Evolutionary conservation across 2,888 invertebrate species (phyloP), one percentile per base, ranked within the genome.

Genomic region (Cantharis lateralis): DNA sequence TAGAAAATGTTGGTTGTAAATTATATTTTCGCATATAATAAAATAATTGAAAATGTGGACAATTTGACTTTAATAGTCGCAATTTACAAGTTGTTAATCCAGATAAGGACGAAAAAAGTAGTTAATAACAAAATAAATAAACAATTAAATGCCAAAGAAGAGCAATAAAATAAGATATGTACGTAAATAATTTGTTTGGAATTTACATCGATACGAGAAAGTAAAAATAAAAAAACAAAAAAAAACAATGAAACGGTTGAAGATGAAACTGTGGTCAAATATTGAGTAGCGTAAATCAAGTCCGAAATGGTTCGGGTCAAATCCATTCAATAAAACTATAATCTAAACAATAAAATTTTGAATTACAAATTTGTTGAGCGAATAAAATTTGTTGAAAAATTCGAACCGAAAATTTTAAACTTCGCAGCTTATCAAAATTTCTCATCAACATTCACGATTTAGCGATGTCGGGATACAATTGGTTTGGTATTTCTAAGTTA

Each of bases 321-420:
- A 85, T 85, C 78, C 76, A 76, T 74, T 83, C 84, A 83, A 84
- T 84, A 85, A 84, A 84, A 85, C 83, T 81, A 85, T 85, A 87
- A 85, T 85, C 85, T 85, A 85, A 83, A 87, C 87, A 88, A 87
- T 87, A 87, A 88, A 85, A 84, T 85, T 88, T 87, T 85, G 87
- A 86, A 87, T 87, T 87, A 87, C 87, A 87, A 87, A 87, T 87
- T 87, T 84, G 84, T 82, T 82, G 85, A 84, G 84, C 84, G 84
- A 83, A 84, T 84, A 84, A 87, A 87, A 87, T 85, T 86, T 85
- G 84, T 86, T 86, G 85, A 86, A 86, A 86, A 86, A 85, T 84
- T 85, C 86, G 85, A 85, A 84, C 83, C 84, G 84, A 86, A 87
- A 86, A 85, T 87, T 86, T 84, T 20, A 85, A 86, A 87, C 86